phyloP scores from a whole-genome alignment of 2,888 invertebrate genomes.

The Tillus elongatus region DNA sequence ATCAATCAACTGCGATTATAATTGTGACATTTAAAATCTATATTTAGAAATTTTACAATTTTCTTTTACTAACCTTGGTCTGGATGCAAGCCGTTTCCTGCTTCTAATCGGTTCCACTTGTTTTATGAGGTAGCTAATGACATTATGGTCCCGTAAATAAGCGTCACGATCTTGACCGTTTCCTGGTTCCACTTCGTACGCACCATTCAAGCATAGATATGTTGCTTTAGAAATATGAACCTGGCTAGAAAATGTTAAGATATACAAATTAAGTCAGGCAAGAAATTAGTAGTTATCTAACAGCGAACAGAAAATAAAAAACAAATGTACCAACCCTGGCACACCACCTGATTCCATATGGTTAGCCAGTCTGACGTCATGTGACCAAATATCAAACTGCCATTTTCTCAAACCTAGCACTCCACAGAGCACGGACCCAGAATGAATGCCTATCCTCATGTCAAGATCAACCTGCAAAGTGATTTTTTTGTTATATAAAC shows the following conservation, averaged over 20 bases:
- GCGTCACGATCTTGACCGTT: slow-evolving; percentile 74
- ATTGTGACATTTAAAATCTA: too few relatives aligned
- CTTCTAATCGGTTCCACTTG: slow-evolving; percentile 64
- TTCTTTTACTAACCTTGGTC: slow-evolving; percentile 43
- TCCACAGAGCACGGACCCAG: slow-evolving; percentile 91
- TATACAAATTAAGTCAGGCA: too few relatives aligned
- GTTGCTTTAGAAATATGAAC: slow-evolving; percentile 94
- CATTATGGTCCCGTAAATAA: slow-evolving; percentile 76
- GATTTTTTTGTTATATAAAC: too few relatives aligned
- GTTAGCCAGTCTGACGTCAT: slow-evolving; percentile 93
- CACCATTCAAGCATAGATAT: slow-evolving; percentile 70
- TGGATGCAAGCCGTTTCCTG: slow-evolving; percentile 43
- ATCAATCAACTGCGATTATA: too few relatives aligned
- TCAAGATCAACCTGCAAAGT: slow-evolving; percentile 78
- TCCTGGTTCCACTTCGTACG: slow-evolving; percentile 91
- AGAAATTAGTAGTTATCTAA: too few relatives aligned
- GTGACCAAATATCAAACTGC: slow-evolving; percentile 91
- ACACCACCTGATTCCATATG: slow-evolving; percentile 95
- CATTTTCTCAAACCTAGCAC: slow-evolving; percentile 86
- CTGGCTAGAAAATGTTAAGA: too few relatives aligned
- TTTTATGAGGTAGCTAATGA: slow-evolving; percentile 83
- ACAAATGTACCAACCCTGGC: slow-evolving; percentile 76
- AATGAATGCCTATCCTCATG: slow-evolving; percentile 97
- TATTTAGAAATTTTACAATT: too few relatives aligned
- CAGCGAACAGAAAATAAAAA: too few relatives aligned